Evolutionary conservation across 1,140 invertebrate genomes (phyloP), one percentile per base, ranked within the genome.

Genomic region (Lethocerus indicus): DNA sequence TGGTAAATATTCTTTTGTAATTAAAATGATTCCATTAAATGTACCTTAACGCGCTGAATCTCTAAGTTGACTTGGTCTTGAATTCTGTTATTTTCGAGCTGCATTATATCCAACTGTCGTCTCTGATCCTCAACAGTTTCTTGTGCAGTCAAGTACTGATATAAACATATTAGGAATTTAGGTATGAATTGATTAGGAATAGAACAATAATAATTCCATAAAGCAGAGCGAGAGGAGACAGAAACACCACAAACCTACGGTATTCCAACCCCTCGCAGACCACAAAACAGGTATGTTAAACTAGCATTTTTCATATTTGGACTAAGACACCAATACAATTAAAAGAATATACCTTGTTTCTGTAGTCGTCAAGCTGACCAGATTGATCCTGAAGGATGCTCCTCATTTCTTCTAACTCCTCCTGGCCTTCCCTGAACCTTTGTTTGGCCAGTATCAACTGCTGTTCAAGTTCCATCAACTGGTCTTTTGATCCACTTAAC

Each of bases 21-120:
- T n/a, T n/a, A n/a, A n/a, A n/a, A n/a, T n/a, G n/a, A n/a, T n/a
- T n/a, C n/a, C n/a, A n/a, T n/a, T 3, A 12, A 44, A 53, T 73
- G 63, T 64, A 77, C 76, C 60, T 83, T 83, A 5, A 83, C 78
- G 51, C 74, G 64, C 54, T 78, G 74, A 35, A 84, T 81, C 64
- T 85, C 81, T 9, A 76, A 60, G 53, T 78, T 79, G 24, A 83
- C 78, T 60, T 84, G 81, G 60, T 83, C 79, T 53, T 78, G 78
- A 57, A 83, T 80, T 46, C 79, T 65, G 5, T 73, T 74, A 54
- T 81, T 82, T 54, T 83, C 80, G 69, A 81, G 73, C 55, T 83
- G 79, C 67, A 83, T 77, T 53, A 81, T 70, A 41, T 83, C 77
- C 27, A 83, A 68, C 50, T 80, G 76, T 12, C 76, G 66, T 12